Base-by-base conservation (phyloP, 1,140 invertebrate genomes). In the Saccostrea echinata region DNA sequence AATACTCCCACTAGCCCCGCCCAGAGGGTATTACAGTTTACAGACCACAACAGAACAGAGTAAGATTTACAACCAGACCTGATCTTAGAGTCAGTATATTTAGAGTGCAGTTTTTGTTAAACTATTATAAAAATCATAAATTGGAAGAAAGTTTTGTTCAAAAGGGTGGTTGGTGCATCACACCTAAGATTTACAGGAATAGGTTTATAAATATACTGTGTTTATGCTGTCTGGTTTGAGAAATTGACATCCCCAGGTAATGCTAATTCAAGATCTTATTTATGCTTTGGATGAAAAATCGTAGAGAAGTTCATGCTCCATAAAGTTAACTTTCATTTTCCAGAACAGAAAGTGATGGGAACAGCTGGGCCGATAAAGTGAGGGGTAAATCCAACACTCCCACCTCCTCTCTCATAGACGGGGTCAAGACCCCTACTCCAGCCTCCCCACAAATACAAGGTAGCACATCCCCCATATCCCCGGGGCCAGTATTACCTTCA, bases 301-400 rank as follows among this genome's bases (percentile, higher is more conserved):
- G 16, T 61, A n/a, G 1, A 21, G n/a, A 21, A 21, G 18, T 61
- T 61, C 8, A 3, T 21, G 18, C 3, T 21, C 1, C 55, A 0
- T 21, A 57, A 57, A 16, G 21, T 61, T 61, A 21, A 4, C 0
- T 61, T 61, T 61, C 0, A 21, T 61, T 61, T 76, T 76, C 16
- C 68, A 76, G 68, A 76, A 6, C 68, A 52, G 81, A 83, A 35
- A 51, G 3, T 12, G 33, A 35, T 27, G 81, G 88, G 35, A 93
- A 93, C 87, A 95, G 94, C 84, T 95, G 95, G 95, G 95, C 95
- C 33, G 95, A 95, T 90, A 94, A 93, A 89, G 95, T 95, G 11
- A 93, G 93, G 87, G 95, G 95, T 18, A 91, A 89, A n/a, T 76
- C 84, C 35, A 88, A 90, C 9, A 68, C 82, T 30, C 76, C 68